Conservation (phyloP, 2,888 invertebrate species). For the Pharmacophagus antenor region DNA sequence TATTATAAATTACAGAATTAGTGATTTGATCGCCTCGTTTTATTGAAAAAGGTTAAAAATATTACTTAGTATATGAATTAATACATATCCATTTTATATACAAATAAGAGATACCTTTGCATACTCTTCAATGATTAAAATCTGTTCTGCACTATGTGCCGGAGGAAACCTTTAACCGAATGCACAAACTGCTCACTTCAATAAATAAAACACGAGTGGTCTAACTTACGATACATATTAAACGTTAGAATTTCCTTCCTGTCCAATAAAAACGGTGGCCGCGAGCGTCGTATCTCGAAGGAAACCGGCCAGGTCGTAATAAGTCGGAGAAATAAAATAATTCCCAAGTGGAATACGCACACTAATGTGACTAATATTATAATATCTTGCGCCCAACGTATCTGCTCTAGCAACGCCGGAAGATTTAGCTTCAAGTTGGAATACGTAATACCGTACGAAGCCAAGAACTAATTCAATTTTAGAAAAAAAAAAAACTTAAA, state of each 20-base stretch:
- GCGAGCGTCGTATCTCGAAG: constrained; percentile 67
- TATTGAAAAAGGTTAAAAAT: too few relatives aligned
- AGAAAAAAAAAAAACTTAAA: too few relatives aligned
- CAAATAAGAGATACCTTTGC: neutral
- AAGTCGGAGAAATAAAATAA: constrained; percentile 79
- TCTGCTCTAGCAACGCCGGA: constrained; percentile 73
- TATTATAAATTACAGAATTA: too few relatives aligned
- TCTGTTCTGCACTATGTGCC: too few relatives aligned
- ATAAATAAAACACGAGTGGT: constrained; percentile 62
- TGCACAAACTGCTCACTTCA: constrained; percentile 42
- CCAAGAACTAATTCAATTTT: constrained; percentile 35
- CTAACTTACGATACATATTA: constrained; percentile 66
- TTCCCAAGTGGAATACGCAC: constrained; percentile 73
- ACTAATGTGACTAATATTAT: constrained; percentile 80
- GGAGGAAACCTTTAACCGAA: constrained; percentile 8
- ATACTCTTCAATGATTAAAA: neutral
- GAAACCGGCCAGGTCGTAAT: constrained; percentile 71
- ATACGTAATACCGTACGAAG: constrained; percentile 43
- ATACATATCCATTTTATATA: too few relatives aligned
- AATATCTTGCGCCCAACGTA: constrained; percentile 74
- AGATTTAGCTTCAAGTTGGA: constrained; percentile 70
- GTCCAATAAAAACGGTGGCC: constrained; percentile 75
- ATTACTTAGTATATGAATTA: too few relatives aligned
- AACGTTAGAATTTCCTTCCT: constrained; percentile 78
- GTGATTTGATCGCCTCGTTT: too few relatives aligned